A percentile compares a stretch with the other conserved stretches of the same genome.
These are phyloP conservation scores for Anoplophora glabripennis DNA, from an alignment of 1,140 invertebrate species.

Conservation along the genomic window DNA sequence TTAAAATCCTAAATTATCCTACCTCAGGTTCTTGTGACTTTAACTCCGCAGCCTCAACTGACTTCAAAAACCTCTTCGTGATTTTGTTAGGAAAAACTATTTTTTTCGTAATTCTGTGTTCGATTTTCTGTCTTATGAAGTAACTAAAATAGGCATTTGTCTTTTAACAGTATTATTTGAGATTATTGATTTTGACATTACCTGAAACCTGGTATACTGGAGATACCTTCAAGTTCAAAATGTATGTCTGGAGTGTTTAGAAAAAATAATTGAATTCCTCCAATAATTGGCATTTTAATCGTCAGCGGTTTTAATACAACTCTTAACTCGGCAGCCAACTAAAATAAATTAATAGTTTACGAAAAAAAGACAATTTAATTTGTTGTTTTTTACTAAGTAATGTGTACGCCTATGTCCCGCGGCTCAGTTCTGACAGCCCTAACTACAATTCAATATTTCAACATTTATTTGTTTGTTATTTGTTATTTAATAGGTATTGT, in stretches of 20 bases:
- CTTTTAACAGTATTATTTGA: no score
- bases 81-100: constrained; percentile 92
- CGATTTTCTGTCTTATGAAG: constrained; percentile 77
- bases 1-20: constrained; percentile 30
- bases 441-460: no score
- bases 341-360: no score
- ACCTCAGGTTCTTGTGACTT: constrained; percentile 86
- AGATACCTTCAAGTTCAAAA: constrained; percentile 89
- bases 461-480: no score
- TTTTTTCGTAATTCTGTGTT: constrained; percentile 80
- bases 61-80: constrained; percentile 74
- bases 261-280: constrained; percentile 90
- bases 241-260: constrained; percentile 90
- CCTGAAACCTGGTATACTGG: constrained; percentile 86
- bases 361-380: no score
- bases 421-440: no score
- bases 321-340: constrained; percentile 81
- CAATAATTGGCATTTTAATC: constrained; percentile 79
- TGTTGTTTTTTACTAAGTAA: no score
- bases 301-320: constrained; percentile 93
- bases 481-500: no score
- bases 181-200: constrained; percentile 37
- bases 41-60: constrained; percentile 71
- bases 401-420: no score
- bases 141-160: constrained; percentile 73